Base-by-base conservation (phyloP, 1,140 invertebrate genomes). In the Trinorchestia longiramus region DNA sequence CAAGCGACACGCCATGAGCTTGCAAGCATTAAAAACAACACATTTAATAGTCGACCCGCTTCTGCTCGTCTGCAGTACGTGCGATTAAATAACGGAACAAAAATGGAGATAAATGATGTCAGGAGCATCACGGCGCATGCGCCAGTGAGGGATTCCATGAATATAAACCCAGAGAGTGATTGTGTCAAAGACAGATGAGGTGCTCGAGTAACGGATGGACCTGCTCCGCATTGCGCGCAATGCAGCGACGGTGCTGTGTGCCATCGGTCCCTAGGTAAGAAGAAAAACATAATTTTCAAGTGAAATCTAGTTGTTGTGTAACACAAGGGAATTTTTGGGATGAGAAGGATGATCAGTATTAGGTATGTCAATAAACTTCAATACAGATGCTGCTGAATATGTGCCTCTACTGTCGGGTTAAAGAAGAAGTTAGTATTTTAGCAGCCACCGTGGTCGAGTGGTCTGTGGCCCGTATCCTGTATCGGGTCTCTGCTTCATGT, bases 141-240 rank as follows among this genome's bases (percentile, higher is more conserved):
- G 44, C 92, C 1, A 44, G 92, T 43, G 92, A 45, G 43, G 36
- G 92, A 94, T 94, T 94, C 92, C 44, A 94, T 94, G 92, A 94
- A 94, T 94, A 94, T 94, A 94, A 94, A 94, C 43, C 92, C 92
- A 28, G 92, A 45, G 92, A 94, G 92, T 94, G 92, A 94, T 94
- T 94, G 92, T 47, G 44, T 45, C 43, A 43, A 45, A 94, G 92
- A 94, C 44, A 45, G 44, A 94, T 94, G 92, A 94, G 92, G 44
- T 47, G 92, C 44, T 47, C 41, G 92, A 42, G 43, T 94, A 94
- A 94, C 43, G 43, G 92, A 94, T 94, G 92, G 44, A 94, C 43
- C 92, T 0, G 44, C 40, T 42, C 92, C 6, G 44, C 40, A 90
- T 77, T 77, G 62, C 62, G 62, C 62, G 28, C 62, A 77, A 11